Base-by-base conservation (phyloP, 2,888 invertebrate genomes). In the Oscheius myriophilus region DNA sequence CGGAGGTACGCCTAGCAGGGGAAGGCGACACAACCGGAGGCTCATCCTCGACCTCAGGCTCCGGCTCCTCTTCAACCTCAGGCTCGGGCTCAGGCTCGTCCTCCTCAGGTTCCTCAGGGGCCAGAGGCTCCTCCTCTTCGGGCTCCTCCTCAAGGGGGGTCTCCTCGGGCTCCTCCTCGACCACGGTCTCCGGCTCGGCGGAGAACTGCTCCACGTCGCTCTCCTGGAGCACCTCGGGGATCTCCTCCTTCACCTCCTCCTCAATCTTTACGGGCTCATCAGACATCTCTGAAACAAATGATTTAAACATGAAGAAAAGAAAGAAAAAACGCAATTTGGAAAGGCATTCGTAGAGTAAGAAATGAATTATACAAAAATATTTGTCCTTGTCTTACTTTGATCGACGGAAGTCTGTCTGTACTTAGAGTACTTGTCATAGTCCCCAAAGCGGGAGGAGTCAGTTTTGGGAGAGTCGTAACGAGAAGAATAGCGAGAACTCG, bases 161-260 rank as follows among this genome's bases (percentile, higher is more conserved):
- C 18, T 33, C 64, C 42, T 70, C 72, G 6, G 69, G 70, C n/a
- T 71, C 66, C 43, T 72, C 70, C 11, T 58, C 71, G 45, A 59
- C 64, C 54, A 55, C 68, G 46, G 41, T 42, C 42, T 54, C 61
- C 14, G 55, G 58, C 33, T 43, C 55, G 51, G 57, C 21, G 2
- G 63, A 52, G 52, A 63, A 63, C n/a, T 74, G 66, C 21, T 72
- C 75, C 53, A 76, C 73, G 43, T 73, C 73, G 67, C 73, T 76
- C 58, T 76, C 76, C 54, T 76, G 76, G 18, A 76, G 73, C n/a
- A 73, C 73, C 57, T 73, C 73, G 6, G 63, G 69, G 39, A 58
- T n/a, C 42, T 57, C 57, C 21, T 57, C 57, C 41, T n/a, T 41
- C 42, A n/a, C 7, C 18, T 39, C 11, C n/a, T 61, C 57, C 12